Conservation (phyloP, 2,888 invertebrate species). For the Drosophila neoperkinsi region DNA sequence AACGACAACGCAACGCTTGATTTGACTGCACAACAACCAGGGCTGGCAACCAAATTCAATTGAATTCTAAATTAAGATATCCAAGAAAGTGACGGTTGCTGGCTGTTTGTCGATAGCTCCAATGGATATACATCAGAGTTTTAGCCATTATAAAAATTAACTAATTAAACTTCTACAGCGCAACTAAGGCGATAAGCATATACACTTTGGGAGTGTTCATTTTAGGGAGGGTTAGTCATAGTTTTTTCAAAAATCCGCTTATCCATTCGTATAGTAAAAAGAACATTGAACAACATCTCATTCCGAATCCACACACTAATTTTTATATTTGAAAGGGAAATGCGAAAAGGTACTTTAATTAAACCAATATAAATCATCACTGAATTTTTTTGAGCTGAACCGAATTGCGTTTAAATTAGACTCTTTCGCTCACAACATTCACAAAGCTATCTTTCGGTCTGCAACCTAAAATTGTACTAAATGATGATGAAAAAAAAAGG, state of each 20-base stretch:
- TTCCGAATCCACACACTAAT: background rate
- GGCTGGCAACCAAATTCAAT: conserved; percentile 43
- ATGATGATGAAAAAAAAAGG: conserved; percentile 5
- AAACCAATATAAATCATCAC: background rate
- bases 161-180: background rate
- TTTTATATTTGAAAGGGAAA: background rate
- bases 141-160: background rate
- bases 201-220: background rate
- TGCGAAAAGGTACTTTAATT: background rate
- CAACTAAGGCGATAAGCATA: background rate
- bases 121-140: background rate
- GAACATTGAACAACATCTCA: background rate
- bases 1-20: conserved; percentile 60
- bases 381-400: background rate
- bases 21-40: conserved; percentile 45
- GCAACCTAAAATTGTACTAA: conserved; percentile 3
- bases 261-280: background rate
- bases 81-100: background rate
- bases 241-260: background rate
- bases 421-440: background rate
- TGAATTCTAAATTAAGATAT: conserved; percentile 48
- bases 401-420: background rate
- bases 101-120: background rate
- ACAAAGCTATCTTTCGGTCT: background rate
- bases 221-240: background rate